phyloP scores from a whole-genome alignment of 2,113 vertebrate genomes.

The Stictonetta naevosa region DNA sequence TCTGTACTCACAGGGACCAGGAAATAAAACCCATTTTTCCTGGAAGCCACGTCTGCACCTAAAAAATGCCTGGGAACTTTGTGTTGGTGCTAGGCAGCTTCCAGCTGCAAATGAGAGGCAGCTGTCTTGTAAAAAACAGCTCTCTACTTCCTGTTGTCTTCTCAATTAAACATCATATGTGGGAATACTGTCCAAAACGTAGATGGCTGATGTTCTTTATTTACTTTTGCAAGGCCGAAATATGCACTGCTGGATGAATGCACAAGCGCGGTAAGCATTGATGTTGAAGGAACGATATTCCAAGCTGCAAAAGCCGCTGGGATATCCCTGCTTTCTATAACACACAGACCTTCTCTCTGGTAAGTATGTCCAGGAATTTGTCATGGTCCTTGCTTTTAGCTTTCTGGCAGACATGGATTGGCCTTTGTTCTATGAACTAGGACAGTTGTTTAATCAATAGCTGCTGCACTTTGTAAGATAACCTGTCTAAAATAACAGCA shows the following conservation, averaged over 20 bases:
- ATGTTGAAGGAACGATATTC: conserved; percentile 98
- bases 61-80: background rate
- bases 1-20: background rate
- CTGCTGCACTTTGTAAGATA: background rate
- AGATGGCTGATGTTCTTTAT: conserved; percentile 34
- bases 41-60: background rate
- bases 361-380: conserved; percentile 70
- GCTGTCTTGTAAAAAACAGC: background rate
- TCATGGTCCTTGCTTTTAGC: background rate
- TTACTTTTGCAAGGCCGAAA: conserved; percentile 85
- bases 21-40: background rate
- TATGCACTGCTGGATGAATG: conserved; percentile 97
- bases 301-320: conserved; percentile 93
- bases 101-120: background rate
- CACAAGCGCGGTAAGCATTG: conserved; percentile 98
- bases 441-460: background rate
- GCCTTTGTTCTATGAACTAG: background rate
- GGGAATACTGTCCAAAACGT: background rate
- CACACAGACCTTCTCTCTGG: conserved; percentile 97
- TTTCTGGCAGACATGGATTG: background rate
- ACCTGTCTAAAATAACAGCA: background rate
- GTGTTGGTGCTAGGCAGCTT: background rate
- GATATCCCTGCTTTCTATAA: conserved; percentile 97
- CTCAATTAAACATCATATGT: background rate
- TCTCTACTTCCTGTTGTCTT: background rate